Base-by-base conservation (phyloP, 2,113 vertebrate genomes). In the Chloropsis hardwickii region DNA sequence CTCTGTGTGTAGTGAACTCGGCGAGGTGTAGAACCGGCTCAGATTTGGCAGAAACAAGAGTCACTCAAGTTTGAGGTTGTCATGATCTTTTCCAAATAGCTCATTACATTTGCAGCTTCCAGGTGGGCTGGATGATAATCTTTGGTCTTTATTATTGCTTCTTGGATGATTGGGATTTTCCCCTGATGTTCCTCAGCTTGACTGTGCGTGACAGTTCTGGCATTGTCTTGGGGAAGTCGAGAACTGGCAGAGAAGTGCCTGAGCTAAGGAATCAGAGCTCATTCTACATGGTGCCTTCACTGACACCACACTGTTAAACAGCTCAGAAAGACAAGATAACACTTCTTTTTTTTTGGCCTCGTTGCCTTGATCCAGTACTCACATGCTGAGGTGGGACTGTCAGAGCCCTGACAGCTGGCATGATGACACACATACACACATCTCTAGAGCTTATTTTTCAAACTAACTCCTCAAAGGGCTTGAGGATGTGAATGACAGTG, bases 321-420 rank as follows among this genome's bases (percentile, higher is more conserved):
- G 86, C 94, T 94, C 86, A 60, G 84, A 95, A 92, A 97, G 87
- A 91, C 87, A 82, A 93, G 92, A 84, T 96, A 94, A 94, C 90
- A 93, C 85, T 92, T 95, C 80, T 71, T 35, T 81, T 90, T 92
- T 95, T 82, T 92, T 96, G 93, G 94, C 90, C 86, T 96, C 48
- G 2, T 87, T 96, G 90, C 83, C 77, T 97, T 97, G 93, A 95
- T 97, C 93, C 88, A 73, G 83, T 39, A 65, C 58, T 94, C 86
- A 42, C 90, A 89, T 91, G 92, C 94, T 93, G 94, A 93, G 93
- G 78, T 94, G 83, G 94, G 88, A 85, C 86, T 97, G 94, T 81
- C 90, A 94, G 71, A 92, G 81, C 81, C 83, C 74, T 94, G 97
- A 94, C 96, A 97, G 96, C 94, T 97, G 93, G 93, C 77, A 53